Percentiles rank a stretch among this genome's conserved stretches.
Evolutionary conservation across 2,797 vertebrate genomes (phyloP).

Genomic region (Spinibarbus caldwelli): DNA sequence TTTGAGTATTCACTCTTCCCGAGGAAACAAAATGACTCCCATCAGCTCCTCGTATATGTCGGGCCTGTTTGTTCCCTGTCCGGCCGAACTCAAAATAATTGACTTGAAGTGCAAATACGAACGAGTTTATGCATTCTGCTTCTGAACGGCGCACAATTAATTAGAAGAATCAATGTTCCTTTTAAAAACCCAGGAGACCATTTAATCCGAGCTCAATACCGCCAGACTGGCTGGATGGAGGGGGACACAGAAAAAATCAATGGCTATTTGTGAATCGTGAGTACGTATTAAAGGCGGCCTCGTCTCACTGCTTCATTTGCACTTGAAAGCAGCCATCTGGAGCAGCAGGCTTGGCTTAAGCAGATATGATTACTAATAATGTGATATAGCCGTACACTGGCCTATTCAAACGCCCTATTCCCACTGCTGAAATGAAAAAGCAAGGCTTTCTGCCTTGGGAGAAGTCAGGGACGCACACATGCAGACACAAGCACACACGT

Average conservation of each 20-base stretch:
- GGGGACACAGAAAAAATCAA: slow-evolving; percentile 90
- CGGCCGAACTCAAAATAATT: slow-evolving; percentile 87
- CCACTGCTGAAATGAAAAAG: slow-evolving; percentile 94
- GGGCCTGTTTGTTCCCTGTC: slow-evolving; percentile 79
- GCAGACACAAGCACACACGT: slow-evolving; percentile 73
- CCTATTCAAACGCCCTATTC: slow-evolving; percentile 96
- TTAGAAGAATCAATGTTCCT: slow-evolving; percentile 99
- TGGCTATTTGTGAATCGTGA: slow-evolving; percentile 99
- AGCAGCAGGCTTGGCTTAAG: slow-evolving; percentile 99
- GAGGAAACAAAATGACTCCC: slow-evolving; percentile 80
- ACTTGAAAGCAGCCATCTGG: slow-evolving; percentile 99
- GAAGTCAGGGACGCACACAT: slow-evolving; percentile 75
- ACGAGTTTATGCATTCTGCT: slow-evolving; percentile 90
- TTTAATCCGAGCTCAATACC: slow-evolving; percentile 99
- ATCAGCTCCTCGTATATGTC: slow-evolving; percentile 77
- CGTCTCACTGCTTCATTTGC: slow-evolving; percentile 99
- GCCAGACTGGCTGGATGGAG: slow-evolving; percentile 97
- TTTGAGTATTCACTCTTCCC: slow-evolving; percentile 77
- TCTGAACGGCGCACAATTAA: slow-evolving; percentile 94
- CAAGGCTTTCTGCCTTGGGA: slow-evolving; percentile 67
- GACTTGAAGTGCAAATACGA: slow-evolving; percentile 87
- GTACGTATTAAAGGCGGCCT: slow-evolving; percentile 99
- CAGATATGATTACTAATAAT: slow-evolving; percentile 99
- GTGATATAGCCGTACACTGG: slow-evolving; percentile 98
- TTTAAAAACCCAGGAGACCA: slow-evolving; percentile 99